Evolutionary conservation across 2,113 vertebrate genomes (phyloP).

Genomic region (Podiceps cristatus): DNA sequence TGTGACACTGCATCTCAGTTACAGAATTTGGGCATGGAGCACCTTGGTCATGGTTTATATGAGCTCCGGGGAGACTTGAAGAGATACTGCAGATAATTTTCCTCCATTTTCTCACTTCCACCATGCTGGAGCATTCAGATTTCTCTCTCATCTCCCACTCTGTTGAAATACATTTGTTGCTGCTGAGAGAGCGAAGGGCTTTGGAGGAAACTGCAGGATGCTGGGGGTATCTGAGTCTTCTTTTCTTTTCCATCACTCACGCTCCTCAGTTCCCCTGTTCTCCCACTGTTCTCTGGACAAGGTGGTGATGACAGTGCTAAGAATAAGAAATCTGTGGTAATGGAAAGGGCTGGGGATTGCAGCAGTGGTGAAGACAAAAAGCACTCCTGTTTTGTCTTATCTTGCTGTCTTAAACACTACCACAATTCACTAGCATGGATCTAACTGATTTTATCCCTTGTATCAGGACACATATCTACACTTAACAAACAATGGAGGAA

Average conservation of each 20-base stretch:
- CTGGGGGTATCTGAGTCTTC: background rate
- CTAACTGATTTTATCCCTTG: background rate
- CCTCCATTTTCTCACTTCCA: background rate
- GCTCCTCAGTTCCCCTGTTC: background rate
- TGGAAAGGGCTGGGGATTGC: background rate
- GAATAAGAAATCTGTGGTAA: background rate
- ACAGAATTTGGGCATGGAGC: background rate
- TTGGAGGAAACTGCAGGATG: background rate
- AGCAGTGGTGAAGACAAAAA: background rate
- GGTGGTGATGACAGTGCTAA: background rate
- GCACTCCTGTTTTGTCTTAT: background rate
- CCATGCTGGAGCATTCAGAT: background rate
- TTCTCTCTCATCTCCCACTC: background rate
- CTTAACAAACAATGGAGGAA: background rate
- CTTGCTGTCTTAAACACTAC: background rate
- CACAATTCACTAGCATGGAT: background rate
- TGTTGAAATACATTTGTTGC: background rate
- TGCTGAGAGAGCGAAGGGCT: background rate
- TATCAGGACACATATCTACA: background rate
- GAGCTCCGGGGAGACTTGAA: background rate
- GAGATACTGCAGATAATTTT: background rate
- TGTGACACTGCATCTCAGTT: accelerated
- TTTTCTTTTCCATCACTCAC: background rate
- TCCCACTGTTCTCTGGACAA: background rate
- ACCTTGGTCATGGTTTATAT: background rate